phyloP scores from a whole-genome alignment of 2,797 vertebrate species.

The Acropternis orthonyx region DNA sequence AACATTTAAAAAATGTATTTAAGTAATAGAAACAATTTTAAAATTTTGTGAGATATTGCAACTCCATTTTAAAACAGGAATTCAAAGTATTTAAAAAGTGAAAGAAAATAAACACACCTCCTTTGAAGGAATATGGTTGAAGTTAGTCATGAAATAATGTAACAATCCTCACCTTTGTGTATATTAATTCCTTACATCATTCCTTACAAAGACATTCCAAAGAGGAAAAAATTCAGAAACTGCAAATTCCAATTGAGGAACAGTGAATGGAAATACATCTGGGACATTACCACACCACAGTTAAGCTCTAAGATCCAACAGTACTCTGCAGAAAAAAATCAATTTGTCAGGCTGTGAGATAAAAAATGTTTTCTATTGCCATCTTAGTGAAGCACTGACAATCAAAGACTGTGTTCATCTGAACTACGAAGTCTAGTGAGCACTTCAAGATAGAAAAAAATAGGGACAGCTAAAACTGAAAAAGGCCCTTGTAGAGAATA shows the following conservation, averaged over 20 bases:
- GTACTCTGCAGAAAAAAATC: conserved; percentile 12
- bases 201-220: not conserved
- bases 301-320: conserved; percentile 6
- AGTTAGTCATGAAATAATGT: not conserved
- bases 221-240: not conserved
- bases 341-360: conserved; percentile 17
- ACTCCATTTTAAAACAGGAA: not conserved
- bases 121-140: not conserved
- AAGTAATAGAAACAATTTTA: not conserved
- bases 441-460: not conserved
- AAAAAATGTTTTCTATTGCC: conserved; percentile 9
- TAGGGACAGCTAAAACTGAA: not conserved
- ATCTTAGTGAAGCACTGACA: not conserved
- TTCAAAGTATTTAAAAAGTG: not conserved
- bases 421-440: not conserved
- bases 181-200: not conserved
- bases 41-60: not conserved
- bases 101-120: not conserved
- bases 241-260: not conserved
- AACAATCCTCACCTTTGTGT: not conserved
- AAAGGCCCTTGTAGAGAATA: not conserved
- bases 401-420: not conserved
- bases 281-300: not conserved
- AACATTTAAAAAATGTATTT: not conserved
- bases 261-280: conserved; percentile 1